Evolutionary conservation across 2,888 invertebrate genomes (phyloP), one percentile per base, ranked within the genome.

Genomic region (Poecilus cupreus): DNA sequence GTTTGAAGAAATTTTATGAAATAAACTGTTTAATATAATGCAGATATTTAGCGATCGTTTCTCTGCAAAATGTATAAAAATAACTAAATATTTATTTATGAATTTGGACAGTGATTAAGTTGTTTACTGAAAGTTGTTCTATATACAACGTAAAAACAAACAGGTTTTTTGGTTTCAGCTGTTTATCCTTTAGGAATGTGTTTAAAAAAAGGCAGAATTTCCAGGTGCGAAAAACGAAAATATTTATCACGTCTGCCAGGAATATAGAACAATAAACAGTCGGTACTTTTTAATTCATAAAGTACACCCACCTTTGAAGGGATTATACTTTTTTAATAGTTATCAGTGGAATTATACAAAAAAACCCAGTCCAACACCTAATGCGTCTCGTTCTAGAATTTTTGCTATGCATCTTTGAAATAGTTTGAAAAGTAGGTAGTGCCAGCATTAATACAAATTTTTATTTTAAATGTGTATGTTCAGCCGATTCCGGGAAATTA

Each of bases 41-140:
- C 18, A 57, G 26, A 57, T 26, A 57, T 26, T 57, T 57, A 22
- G n/a, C 22, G 64, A 64, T 32, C 37, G 64, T 13, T 37, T 26
- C 8, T 64, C 32, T 32, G 16, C 32, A 37, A 46, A 43, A 22
- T 22, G 72, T 39, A 72, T 43, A 74, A 49, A 46, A 75, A 54
- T 75, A 75, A 54, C 20, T 54, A 75, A 18, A 75, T 32, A 26
- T 37, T 54, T 75, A 54, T 75, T 75, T 54, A 75, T 54, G 37
- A 49, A 75, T 54, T 10, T 49, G 4, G 75, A 54, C 75, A 54
- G 54, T 75, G 51, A 75, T 54, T 75, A 75, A 75, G n/a, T 32
- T 54, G 74, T 74, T 74, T 74, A 74, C 32, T 37, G 37, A 64
- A 64, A 64, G 16, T 64, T 64, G 37, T 37, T 37, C 37, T 39